Conservation (phyloP, 2,797 vertebrate species). For the Tenualosa ilisha region DNA sequence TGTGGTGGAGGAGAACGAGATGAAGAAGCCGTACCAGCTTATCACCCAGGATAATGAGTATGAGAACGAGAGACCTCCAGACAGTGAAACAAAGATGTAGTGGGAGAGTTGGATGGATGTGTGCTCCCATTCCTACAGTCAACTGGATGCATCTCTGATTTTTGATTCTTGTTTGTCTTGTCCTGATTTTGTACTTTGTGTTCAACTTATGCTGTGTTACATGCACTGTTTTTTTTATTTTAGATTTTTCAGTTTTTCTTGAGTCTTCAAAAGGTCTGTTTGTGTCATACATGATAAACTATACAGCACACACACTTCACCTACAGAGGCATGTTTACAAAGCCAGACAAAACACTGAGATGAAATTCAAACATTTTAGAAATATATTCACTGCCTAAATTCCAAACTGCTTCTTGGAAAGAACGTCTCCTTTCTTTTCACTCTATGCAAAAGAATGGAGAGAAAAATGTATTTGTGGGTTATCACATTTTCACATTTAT, state of each 20-base stretch:
- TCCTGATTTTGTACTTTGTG: slow-evolving; percentile 19
- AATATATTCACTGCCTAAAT: background rate
- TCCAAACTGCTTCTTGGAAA: background rate
- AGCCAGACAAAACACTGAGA: background rate
- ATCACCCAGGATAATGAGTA: slow-evolving; percentile 90
- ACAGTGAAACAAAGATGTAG: slow-evolving; percentile 96
- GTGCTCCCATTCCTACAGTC: background rate
- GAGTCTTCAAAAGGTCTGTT: background rate
- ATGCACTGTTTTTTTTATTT: background rate
- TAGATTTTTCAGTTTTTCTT: background rate
- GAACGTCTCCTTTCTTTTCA: background rate
- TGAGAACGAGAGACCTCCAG: slow-evolving; percentile 82
- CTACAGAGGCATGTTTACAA: background rate
- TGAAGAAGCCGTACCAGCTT: slow-evolving; percentile 95
- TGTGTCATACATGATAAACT: background rate
- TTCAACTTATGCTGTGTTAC: background rate
- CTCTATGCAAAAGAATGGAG: background rate
- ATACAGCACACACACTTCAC: background rate
- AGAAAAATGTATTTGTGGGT: background rate
- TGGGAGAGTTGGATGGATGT: slow-evolving; percentile 3
- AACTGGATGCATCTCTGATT: background rate
- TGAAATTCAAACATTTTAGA: background rate
- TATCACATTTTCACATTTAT: background rate
- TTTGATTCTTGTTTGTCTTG: background rate
- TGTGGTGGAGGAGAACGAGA: slow-evolving; percentile 92